Conservation (phyloP, 1,140 invertebrate species). For the Hormaphis cornu region DNA sequence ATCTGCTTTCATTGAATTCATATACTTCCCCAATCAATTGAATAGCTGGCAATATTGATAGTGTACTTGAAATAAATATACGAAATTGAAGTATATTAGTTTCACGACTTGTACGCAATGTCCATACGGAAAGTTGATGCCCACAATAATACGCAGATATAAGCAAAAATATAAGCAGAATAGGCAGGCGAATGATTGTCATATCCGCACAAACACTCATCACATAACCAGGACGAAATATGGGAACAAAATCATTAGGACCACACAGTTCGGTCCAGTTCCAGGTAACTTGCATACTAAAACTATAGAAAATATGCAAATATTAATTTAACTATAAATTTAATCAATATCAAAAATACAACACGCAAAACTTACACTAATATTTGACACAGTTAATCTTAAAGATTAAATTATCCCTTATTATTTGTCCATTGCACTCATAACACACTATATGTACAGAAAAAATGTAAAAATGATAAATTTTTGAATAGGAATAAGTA, state of each 20-base stretch:
- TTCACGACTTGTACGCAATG: constrained; percentile 50
- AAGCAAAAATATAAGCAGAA: constrained; percentile 58
- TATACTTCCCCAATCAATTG: constrained; percentile 21
- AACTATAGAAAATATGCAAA: not conserved
- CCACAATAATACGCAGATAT: constrained; percentile 68
- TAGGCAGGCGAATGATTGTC: constrained; percentile 55
- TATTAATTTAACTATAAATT: not conserved
- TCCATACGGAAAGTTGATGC: constrained; percentile 48
- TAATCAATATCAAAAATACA: not conserved
- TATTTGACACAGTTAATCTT: too few relatives aligned
- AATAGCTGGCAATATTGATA: constrained; percentile 17
- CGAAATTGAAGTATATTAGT: constrained; percentile 53
- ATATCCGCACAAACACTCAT: constrained; percentile 73
- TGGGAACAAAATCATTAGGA: constrained; percentile 52
- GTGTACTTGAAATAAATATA: constrained; percentile 38
- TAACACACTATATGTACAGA: too few relatives aligned
- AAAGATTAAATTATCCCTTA: too few relatives aligned
- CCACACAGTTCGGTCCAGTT: constrained; percentile 67
- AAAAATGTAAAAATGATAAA: too few relatives aligned
- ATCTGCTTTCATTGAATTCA: constrained; percentile 33
- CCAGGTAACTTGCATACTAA: constrained; percentile 43
- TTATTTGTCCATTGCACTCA: too few relatives aligned
- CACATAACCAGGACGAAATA: constrained; percentile 57
- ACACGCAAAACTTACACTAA: too few relatives aligned
- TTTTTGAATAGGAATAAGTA: too few relatives aligned